Evolutionary conservation across 2,888 invertebrate species (phyloP), one percentile per base, ranked within the genome.

Genomic region (Amphipoea oculea): DNA sequence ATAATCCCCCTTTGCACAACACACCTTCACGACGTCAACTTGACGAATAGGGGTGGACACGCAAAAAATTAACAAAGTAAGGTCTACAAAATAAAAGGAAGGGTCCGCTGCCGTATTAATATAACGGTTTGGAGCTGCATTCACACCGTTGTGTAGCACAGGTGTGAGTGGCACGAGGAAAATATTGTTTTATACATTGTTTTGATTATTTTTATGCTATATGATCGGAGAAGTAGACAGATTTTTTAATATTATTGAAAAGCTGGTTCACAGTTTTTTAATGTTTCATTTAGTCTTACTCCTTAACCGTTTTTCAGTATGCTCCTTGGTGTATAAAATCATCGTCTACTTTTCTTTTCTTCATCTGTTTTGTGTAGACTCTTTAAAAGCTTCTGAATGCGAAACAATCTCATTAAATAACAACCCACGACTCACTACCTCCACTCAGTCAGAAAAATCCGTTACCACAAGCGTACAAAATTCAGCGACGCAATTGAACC

Each of bases 51-150:
- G 86, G 85, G 86, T 76, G 63, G 72, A 73, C 76, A 54, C 72
- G 51, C 84, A 90, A 92, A 92, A 92, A 91, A 91, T 89, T 92
- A 89, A 90, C 89, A 91, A 92, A 90, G 88, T 83, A 77, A 82
- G 89, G 87, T 89, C 89, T 81, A 82, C 84, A 79, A 82, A 86
- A 88, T 91, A 90, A 90, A 86, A 86, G 85, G 86, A 87, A 84
- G 86, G 85, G 85, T 85, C 79, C 57, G 63, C 42, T 85, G 67
- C 42, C 79, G 76, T 76, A 69, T 75, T 75, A 88, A 84, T 87
- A 71, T 90, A 89, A 92, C 89, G 90, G 87, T 42, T 36, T n/a
- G 0, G 74, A 76, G 75, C 72, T 79, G 77, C 77, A 54, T 70
- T 91, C 65, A 91, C 90, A 90, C 90, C 83, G 88, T 71, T 23